phyloP scores from a whole-genome alignment of 2,797 vertebrate species.

The Limosa lapponica region DNA sequence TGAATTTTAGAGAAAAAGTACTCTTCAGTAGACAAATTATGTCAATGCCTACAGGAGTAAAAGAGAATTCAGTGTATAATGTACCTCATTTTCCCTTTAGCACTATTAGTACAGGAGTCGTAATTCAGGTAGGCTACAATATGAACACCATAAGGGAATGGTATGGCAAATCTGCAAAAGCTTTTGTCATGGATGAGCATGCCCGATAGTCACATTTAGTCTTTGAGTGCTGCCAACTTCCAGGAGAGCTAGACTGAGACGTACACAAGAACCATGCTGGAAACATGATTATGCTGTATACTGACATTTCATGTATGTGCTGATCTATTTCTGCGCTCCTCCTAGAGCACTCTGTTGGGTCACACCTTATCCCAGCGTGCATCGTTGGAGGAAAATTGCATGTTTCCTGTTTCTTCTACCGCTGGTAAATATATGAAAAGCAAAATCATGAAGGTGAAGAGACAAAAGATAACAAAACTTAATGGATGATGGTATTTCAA shows the following conservation, averaged over 20 bases:
- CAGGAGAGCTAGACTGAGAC: neutral
- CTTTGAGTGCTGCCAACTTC: neutral
- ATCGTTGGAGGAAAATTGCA: rapidly evolving
- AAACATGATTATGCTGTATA: neutral
- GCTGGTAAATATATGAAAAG: neutral
- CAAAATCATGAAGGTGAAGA: neutral
- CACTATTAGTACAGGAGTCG: neutral
- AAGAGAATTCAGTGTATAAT: neutral
- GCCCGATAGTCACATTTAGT: neutral
- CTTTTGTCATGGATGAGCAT: neutral
- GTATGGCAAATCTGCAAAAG: neutral
- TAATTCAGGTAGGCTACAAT: neutral
- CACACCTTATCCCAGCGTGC: neutral
- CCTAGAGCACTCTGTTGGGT: neutral
- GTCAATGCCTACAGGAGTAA: neutral
- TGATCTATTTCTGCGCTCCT: neutral
- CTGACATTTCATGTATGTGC: neutral
- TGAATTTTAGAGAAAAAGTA: neutral
- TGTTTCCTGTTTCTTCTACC: neutral
- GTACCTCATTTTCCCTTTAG: neutral
- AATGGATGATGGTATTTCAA: neutral
- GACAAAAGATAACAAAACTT: neutral
- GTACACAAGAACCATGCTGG: neutral
- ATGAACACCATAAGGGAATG: neutral
- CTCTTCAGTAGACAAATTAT: neutral